Percentiles rank a stretch among this genome's conserved stretches.
phyloP scores from a whole-genome alignment of 2,888 invertebrate genomes.

The Chydorus sphaericus region DNA sequence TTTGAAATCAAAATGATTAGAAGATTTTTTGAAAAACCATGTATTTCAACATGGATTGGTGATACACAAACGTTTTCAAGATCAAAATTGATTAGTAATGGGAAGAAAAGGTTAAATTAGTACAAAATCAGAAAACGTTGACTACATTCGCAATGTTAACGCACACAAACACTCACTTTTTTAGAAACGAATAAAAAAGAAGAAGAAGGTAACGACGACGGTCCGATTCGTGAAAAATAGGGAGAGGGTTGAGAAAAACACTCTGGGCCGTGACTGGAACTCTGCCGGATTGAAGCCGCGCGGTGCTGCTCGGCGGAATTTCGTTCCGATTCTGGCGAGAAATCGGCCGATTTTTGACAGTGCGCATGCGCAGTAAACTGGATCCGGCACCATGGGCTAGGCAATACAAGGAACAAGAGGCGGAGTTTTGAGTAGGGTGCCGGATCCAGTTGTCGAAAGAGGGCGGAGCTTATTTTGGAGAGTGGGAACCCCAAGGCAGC shows the following conservation, averaged over 20 bases:
- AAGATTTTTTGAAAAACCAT: background rate
- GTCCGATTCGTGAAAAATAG: background rate
- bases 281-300: slow-evolving; percentile 8
- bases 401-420: background rate
- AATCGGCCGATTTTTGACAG: background rate
- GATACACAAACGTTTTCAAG: background rate
- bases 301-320: slow-evolving; percentile 7
- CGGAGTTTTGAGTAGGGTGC: background rate
- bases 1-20: too few species aligned
- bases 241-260: slow-evolving; percentile 3
- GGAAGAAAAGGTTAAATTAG: too few species aligned
- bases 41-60: slow-evolving; percentile 3
- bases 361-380: slow-evolving; percentile 11
- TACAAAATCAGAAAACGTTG: too few species aligned
- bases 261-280: slow-evolving; percentile 2
- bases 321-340: slow-evolving; percentile 1
- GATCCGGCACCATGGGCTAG: background rate
- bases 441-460: background rate
- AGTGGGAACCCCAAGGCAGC: background rate
- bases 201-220: background rate
- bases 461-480: background rate
- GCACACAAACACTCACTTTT: background rate
- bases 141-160: too few species aligned
- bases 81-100: background rate
- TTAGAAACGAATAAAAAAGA: background rate